Conservation (phyloP, 2,113 vertebrate species). For the Brienomyrus brachyistius region DNA sequence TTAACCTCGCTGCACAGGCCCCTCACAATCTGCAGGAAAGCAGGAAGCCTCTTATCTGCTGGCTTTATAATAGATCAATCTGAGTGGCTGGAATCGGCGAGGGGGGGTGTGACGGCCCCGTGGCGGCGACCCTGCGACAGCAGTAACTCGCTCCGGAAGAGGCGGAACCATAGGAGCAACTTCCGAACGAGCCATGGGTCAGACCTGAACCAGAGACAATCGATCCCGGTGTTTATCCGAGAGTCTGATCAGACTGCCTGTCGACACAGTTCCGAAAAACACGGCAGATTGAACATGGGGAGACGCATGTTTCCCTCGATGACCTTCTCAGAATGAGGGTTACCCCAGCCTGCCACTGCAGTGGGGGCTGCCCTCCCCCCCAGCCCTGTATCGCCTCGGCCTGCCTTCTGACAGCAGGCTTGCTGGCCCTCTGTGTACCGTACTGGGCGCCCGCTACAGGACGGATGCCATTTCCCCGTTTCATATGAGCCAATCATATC, state of each 20-base stretch:
- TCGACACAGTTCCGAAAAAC: neutral
- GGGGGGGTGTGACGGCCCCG: constrained; percentile 12
- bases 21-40: constrained; percentile 40
- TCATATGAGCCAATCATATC: constrained; percentile 24
- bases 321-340: neutral
- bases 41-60: constrained; percentile 39
- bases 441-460: constrained; percentile 19
- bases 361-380: neutral
- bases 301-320: neutral
- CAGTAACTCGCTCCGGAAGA: neutral
- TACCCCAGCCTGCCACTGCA: neutral
- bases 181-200: neutral
- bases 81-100: constrained; percentile 25
- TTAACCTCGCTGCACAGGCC: constrained; percentile 42
- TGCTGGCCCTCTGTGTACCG: constrained; percentile 22
- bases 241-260: neutral
- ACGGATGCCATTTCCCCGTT: constrained; percentile 25
- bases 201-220: neutral
- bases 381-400: constrained; percentile 12
- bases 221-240: neutral
- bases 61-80: constrained; percentile 36
- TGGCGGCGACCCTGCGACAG: neutral
- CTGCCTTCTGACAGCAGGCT: constrained; percentile 29
- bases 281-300: neutral
- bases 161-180: neutral